Conservation (phyloP, 2,888 invertebrate genomes). For the Cataglyphis livida region DNA sequence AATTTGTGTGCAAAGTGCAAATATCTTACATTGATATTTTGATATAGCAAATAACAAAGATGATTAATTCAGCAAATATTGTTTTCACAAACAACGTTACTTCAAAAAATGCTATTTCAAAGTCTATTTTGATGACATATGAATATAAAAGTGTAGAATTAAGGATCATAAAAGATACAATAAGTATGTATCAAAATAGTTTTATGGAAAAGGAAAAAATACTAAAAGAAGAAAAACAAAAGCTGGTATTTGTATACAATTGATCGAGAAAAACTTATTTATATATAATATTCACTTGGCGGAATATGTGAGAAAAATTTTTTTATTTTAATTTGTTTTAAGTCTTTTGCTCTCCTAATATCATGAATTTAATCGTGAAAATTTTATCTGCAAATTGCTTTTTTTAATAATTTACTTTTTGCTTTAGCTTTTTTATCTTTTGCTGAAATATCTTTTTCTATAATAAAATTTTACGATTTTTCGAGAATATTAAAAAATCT, state of each 20-base stretch:
- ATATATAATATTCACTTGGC: neutral
- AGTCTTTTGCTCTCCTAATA: neutral
- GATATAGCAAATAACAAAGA: neutral
- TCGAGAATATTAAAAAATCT: no score
- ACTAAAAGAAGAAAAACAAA: conserved; percentile 61
- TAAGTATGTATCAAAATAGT: conserved; percentile 10
- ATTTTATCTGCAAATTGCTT: no score
- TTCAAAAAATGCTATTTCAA: neutral
- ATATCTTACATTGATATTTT: neutral
- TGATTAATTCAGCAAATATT: conserved; percentile 37
- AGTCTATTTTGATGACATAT: conserved; percentile 16
- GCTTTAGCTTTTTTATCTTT: no score
- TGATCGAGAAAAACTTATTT: neutral
- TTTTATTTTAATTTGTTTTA: neutral
- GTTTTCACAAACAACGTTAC: neutral
- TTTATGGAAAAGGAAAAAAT: conserved; percentile 56
- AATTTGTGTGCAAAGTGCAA: neutral
- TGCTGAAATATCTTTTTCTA: no score
- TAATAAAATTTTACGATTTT: no score
- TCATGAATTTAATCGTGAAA: no score
- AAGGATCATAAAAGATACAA: conserved; percentile 31
- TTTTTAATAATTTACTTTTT: no score
- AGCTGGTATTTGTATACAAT: conserved; percentile 68
- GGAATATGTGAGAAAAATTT: neutral
- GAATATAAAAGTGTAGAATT: conserved; percentile 55